Base-by-base conservation (phyloP, 2,797 vertebrate species). In the Diplodus sargus region DNA sequence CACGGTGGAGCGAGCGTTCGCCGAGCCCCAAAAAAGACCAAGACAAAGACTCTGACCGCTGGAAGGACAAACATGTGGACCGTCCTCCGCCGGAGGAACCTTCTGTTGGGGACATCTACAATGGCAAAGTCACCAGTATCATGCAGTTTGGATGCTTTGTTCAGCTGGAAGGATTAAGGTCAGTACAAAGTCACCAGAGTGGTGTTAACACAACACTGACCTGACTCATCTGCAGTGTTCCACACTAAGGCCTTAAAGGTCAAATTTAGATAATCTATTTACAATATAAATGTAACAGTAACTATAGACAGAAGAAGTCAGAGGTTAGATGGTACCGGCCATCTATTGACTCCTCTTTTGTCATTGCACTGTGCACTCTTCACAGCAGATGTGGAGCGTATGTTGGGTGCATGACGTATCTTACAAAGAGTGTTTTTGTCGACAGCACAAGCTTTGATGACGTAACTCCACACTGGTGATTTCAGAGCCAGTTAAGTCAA, bases 71-170 rank as follows among this genome's bases (percentile, higher is more conserved):
- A 81, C 97, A 98, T 0, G 94, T 99, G 54, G 98, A 99, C 79
- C 97, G 97, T 0, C 98, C 98, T 0, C 98, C 98, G 0, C 97
- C 98, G 0, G 98, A 99, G 83, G 98, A 99, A 70, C 98, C 98
- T 0, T 96, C 97, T 30, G 97, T 99, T 0, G 98, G 98, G 0
- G 98, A 99, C 90, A 98, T 99, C 76, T 99, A 99, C 90, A 99
- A 97, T 0, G 98, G 98, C 88, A 99, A 99, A 89, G 96, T 99
- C 75, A 99, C 98, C 20, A 99, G 98, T 78, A 99, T 99, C 80
- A 99, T 99, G 98, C 98, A 99, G 85, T 99, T 99, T 74, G 98
- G 98, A 1, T 99, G 98, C 90, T 99, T 99, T 57, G 98, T 99
- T 70, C 98, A 99, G 87, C 95, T 99, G 66, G 98, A 99, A 84